phyloP scores from a whole-genome alignment of 2,113 vertebrate species.

The Pachyramphus minor region DNA sequence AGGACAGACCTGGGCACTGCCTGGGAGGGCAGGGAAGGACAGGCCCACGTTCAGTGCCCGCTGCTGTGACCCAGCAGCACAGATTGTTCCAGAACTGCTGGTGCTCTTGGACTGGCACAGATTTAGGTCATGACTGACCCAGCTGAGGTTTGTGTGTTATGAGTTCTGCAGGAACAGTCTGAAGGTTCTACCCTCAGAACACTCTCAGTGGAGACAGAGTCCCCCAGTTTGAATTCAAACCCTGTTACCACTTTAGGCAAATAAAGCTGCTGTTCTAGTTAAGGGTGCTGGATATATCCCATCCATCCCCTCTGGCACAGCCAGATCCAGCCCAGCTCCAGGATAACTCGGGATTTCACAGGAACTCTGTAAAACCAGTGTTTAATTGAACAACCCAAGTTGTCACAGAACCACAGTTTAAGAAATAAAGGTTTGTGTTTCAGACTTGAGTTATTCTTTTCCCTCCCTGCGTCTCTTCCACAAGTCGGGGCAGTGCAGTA shows the following conservation, averaged over 20 bases:
- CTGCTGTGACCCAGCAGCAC: background rate
- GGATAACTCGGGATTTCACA: background rate
- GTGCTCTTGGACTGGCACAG: background rate
- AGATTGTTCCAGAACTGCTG: background rate
- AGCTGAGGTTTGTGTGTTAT: rapidly evolving
- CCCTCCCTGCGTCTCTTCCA: background rate
- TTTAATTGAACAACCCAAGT: background rate
- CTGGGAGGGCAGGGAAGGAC: background rate
- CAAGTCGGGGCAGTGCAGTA: background rate
- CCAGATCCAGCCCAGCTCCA: rapidly evolving
- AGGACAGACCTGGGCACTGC: rapidly evolving
- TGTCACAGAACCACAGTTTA: background rate
- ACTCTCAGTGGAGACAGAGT: rapidly evolving
- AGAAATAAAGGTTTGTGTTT: background rate
- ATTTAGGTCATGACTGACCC: rapidly evolving
- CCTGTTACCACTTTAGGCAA: background rate
- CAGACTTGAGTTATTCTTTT: background rate
- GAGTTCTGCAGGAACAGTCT: background rate
- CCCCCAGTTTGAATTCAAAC: background rate
- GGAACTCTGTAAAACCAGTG: rapidly evolving
- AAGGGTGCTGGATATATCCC: background rate
- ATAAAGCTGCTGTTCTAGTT: background rate
- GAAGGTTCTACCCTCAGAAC: background rate
- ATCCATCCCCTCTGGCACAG: rapidly evolving
- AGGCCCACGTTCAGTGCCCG: background rate